phyloP scores from a whole-genome alignment of 2,113 vertebrate genomes.

The Antechinus flavipes region DNA sequence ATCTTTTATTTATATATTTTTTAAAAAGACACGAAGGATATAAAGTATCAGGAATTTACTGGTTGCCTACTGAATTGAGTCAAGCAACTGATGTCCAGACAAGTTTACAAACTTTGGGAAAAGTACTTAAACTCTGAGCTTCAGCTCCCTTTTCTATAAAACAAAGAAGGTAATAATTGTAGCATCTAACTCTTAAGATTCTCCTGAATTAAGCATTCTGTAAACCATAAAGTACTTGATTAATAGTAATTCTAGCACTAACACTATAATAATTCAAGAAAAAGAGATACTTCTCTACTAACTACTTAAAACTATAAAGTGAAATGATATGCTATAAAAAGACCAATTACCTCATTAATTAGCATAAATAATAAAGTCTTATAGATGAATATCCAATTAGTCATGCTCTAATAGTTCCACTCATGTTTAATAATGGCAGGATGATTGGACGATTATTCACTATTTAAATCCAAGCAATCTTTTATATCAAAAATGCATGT shows the following conservation, averaged over 20 bases:
- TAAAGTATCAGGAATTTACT: too few species aligned
- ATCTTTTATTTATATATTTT: too few species aligned
- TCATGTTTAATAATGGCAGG: not conserved
- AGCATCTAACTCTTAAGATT: not conserved
- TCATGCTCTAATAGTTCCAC: not conserved
- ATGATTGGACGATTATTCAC: not conserved
- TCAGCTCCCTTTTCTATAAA: not conserved
- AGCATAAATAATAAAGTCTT: not conserved
- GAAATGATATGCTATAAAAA: not conserved
- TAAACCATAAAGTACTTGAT: not conserved
- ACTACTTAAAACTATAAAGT: not conserved
- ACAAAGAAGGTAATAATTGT: not conserved
- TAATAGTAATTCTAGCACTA: not conserved
- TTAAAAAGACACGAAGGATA: too few species aligned
- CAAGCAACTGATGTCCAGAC: too few species aligned
- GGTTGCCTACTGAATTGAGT: too few species aligned
- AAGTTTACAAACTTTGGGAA: not conserved
- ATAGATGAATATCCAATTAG: not conserved
- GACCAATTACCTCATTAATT: not conserved
- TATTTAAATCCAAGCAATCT: not conserved
- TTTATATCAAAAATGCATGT: not conserved
- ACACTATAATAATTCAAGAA: not conserved
- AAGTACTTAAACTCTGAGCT: not conserved
- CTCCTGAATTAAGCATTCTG: not conserved
- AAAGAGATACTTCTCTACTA: not conserved